Conservation (phyloP, 2,113 vertebrate genomes). For the Hippopotamus amphibius region DNA sequence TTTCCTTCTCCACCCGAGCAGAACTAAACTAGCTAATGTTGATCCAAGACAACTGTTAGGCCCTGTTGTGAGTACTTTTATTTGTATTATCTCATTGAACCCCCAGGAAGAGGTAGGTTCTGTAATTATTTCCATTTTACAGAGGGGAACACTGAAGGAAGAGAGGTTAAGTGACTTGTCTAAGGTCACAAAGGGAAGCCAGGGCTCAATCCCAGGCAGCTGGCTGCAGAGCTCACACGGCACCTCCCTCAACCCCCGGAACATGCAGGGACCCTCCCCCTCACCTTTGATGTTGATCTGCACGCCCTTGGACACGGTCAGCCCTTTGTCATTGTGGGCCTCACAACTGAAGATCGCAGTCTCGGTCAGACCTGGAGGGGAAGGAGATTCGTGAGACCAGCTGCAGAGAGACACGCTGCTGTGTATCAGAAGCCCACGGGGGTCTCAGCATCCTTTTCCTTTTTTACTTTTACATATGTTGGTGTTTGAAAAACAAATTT, state of each 20-base stretch:
- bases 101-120: background rate
- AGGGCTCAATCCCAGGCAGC: no score
- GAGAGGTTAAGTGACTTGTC: background rate
- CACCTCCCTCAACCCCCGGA: accelerated
- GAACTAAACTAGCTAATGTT: background rate
- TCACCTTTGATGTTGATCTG: conserved; percentile 96
- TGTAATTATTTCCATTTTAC: background rate
- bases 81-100: background rate
- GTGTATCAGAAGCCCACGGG: accelerated
- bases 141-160: background rate
- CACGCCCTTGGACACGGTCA: conserved; percentile 91
- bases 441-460: background rate
- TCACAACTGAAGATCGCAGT: conserved; percentile 93
- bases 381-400: background rate
- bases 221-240: background rate
- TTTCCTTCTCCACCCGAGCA: background rate
- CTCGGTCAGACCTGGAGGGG: conserved; percentile 87
- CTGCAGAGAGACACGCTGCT: background rate
- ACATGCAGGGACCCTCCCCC: accelerated
- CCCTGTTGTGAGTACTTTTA: background rate
- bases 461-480: background rate
- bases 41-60: background rate
- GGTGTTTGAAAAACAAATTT: background rate
- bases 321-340: conserved; percentile 93
- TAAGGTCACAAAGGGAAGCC: background rate